A percentile compares a stretch with the other conserved stretches of the same genome.
Evolutionary conservation across 2,113 vertebrate genomes (phyloP).

Genomic region (Lasiurus borealis): DNA sequence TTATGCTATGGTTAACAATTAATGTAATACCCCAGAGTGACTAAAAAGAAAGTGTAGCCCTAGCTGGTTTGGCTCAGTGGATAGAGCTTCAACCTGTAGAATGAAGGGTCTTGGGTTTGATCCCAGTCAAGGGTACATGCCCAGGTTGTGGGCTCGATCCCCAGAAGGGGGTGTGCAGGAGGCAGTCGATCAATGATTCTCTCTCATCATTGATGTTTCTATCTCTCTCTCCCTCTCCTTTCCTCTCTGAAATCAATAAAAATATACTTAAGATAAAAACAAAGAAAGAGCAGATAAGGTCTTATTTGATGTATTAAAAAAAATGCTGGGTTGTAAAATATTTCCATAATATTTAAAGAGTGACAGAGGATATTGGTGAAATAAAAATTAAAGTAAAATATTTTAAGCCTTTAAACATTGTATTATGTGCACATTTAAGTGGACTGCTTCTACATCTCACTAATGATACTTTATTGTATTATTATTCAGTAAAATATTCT

Average conservation of each 20-base stretch:
- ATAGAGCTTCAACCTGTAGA: too few species aligned
- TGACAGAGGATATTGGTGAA: background rate
- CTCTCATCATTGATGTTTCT: too few species aligned
- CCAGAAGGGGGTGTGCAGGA: too few species aligned
- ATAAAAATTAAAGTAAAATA: slow-evolving; percentile 43
- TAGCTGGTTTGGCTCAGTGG: too few species aligned
- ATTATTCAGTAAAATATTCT: slow-evolving; percentile 10
- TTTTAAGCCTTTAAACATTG: slow-evolving; percentile 36
- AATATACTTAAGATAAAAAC: background rate
- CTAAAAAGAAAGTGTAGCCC: background rate
- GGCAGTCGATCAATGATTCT: too few species aligned
- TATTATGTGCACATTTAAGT: background rate
- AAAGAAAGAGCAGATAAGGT: background rate
- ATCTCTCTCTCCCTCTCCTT: too few species aligned
- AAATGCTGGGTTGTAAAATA: background rate
- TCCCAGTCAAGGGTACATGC: too few species aligned
- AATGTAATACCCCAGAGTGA: background rate
- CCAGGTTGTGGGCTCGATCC: too few species aligned
- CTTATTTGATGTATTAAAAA: background rate
- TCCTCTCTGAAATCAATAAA: too few species aligned
- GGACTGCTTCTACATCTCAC: background rate
- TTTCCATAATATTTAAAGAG: background rate
- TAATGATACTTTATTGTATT: background rate
- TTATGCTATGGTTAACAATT: background rate
- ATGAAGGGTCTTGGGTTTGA: too few species aligned